phyloP scores from a whole-genome alignment of 2,113 vertebrate species.

The human region DNA sequence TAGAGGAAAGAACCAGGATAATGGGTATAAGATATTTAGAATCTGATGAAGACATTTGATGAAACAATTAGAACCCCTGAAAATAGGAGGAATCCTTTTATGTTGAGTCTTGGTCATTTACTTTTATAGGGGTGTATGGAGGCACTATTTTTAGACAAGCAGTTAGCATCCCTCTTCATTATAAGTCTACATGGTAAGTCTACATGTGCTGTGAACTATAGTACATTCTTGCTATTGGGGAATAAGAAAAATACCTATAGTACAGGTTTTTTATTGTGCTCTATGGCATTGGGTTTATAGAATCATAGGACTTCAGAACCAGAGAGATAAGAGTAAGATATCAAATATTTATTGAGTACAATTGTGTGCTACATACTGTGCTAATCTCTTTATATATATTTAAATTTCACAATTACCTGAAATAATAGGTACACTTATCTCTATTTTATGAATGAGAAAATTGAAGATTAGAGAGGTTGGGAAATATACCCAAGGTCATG shows the following conservation, averaged over 20 bases:
- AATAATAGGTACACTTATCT: not conserved
- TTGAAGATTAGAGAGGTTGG: not conserved
- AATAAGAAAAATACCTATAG: not conserved
- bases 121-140: not conserved
- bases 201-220: not conserved
- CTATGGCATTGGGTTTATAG: not conserved
- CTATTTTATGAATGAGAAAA: conserved; percentile 32
- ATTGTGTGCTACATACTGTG: not conserved
- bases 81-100: not conserved
- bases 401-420: not conserved
- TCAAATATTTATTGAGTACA: not conserved
- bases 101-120: not conserved
- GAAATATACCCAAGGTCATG: not conserved
- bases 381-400: conserved; percentile 10
- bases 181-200: not conserved
- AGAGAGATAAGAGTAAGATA: conserved; percentile 11
- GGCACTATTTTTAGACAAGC: not conserved
- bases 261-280: not conserved
- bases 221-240: not conserved
- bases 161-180: not conserved
- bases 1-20: not conserved
- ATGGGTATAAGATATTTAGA: not conserved
- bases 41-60: not conserved
- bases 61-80: conserved; percentile 12
- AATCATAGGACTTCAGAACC: not conserved